phyloP scores from a whole-genome alignment of 23 tunicate species.

The Corella eumyota region DNA sequence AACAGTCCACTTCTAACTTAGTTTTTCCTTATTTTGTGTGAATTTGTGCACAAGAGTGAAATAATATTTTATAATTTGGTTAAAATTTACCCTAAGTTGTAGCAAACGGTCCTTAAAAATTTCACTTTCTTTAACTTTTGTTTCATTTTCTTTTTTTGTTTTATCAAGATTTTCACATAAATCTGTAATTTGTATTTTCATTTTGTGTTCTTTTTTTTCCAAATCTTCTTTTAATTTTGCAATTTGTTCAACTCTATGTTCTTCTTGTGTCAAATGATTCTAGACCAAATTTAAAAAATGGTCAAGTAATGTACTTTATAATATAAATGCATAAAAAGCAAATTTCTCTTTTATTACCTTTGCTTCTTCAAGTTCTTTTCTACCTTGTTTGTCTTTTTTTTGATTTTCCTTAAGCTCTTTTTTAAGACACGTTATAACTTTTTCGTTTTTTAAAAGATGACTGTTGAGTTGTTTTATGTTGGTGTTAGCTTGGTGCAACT shows the following conservation, averaged over 20 bases:
- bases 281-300: constrained; percentile 1
- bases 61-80: not conserved
- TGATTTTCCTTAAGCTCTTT: constrained; percentile 4
- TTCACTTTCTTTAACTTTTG: constrained; percentile 47
- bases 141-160: constrained; percentile 21
- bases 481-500: no score
- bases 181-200: no score
- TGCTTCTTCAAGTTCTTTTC: constrained; percentile 14
- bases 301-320: not conserved
- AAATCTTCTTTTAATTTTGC: constrained; percentile 20
- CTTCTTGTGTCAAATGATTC: constrained; percentile 39
- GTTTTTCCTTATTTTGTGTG: no score
- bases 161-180: constrained; percentile 16
- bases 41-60: not conserved
- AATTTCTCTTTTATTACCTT: constrained; percentile 16
- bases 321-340: constrained; percentile 1
- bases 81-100: constrained; percentile 41
- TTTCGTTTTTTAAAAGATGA: no score
- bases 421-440: constrained; percentile 2
- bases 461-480: no score
- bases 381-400: constrained; percentile 11
- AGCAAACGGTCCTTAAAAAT: constrained; percentile 73
- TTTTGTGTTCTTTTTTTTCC: constrained; percentile 8
- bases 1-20: no score
- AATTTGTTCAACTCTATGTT: constrained; percentile 13